Evolutionary conservation across 2,888 invertebrate species (phyloP), one percentile per base, ranked within the genome.

Genomic region (Oscheius myriophilus): DNA sequence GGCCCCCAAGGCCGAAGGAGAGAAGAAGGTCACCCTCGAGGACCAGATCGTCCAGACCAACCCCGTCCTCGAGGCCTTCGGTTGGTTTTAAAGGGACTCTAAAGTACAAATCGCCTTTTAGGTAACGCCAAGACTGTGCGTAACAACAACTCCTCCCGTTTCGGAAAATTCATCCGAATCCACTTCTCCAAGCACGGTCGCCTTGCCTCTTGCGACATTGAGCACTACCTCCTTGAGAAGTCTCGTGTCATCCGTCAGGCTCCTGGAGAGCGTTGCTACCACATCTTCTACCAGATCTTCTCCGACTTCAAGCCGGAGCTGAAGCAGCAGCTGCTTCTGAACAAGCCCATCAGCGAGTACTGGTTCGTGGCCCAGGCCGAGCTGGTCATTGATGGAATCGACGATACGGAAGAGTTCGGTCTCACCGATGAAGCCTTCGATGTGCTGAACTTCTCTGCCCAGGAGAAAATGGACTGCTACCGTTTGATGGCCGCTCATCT

Each of bases 131-230:
- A 96, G 92, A 96, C 96, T 88, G 95, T 95, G 90, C 94, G 97
- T 93, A 98, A 98, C 91, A 97, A 97, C 91, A 97, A 97, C 93
- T 97, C 96, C 81, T 97, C 97, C 84, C 95, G 97, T 92, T 97
- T 97, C 93, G 96, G 95, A 92, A 98, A 98, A 93, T 98, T 98
- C 92, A 98, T 98, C 91, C 95, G 98, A 92, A 98, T 98, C 89
- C 98, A 99, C 90, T 98, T 98, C 91, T 96, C 96, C 82, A 94
- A 95, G 84, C 92, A 93, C 90, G 97, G 97, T 89, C 96, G 96
- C 92, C 91, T 98, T 90, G 96, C 98, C 89, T 98, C 97, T 91
- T 97, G 96, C 90, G 98, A 99, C 90, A 98, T 99, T 90, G 98
- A 99, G 90, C 96, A 96, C 87, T 99, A 99, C 90, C 92, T 99